Percentiles rank a stretch among this genome's conserved stretches.
Conservation (phyloP, 92 coral and sea anemone genomes). For the Siderastrea radians region DNA sequence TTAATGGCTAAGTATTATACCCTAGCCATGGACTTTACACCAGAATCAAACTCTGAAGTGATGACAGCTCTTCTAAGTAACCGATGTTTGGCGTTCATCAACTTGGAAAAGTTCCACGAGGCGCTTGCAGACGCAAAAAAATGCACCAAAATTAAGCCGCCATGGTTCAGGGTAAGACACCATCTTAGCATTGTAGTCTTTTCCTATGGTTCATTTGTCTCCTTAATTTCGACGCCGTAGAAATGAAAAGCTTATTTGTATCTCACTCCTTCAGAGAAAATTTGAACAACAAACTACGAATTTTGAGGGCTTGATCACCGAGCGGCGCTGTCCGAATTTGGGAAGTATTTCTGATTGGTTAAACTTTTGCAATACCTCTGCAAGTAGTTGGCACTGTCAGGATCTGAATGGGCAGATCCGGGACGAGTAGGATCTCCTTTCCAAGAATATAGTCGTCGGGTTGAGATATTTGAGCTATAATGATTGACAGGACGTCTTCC, state of each 20-base stretch:
- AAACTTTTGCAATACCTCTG: no score
- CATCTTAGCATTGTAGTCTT: no score
- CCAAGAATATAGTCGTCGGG: no score
- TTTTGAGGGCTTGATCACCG: no score
- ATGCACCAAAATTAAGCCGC: slow-evolving; percentile 56
- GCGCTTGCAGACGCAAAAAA: slow-evolving; percentile 68
- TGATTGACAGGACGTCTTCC: no score
- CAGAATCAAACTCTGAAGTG: slow-evolving; percentile 9
- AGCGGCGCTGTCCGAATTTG: no score
- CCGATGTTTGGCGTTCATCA: slow-evolving; percentile 42
- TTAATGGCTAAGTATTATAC: slow-evolving; percentile 38
- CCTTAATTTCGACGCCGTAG: background rate
- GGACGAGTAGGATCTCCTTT: no score
- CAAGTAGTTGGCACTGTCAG: no score
- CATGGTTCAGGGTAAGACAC: slow-evolving; percentile 66
- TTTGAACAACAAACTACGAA: no score
- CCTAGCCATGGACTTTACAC: slow-evolving; percentile 49
- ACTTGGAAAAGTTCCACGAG: slow-evolving; percentile 20
- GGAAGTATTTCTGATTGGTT: no score
- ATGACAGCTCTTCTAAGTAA: slow-evolving; percentile 49
- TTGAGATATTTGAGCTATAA: no score
- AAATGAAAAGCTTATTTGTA: background rate
- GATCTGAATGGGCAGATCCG: no score
- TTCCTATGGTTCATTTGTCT: background rate
- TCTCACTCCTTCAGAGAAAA: background rate